Evolutionary conservation across 1,140 invertebrate species (phyloP).

Genomic region (Eumaeus atala): DNA sequence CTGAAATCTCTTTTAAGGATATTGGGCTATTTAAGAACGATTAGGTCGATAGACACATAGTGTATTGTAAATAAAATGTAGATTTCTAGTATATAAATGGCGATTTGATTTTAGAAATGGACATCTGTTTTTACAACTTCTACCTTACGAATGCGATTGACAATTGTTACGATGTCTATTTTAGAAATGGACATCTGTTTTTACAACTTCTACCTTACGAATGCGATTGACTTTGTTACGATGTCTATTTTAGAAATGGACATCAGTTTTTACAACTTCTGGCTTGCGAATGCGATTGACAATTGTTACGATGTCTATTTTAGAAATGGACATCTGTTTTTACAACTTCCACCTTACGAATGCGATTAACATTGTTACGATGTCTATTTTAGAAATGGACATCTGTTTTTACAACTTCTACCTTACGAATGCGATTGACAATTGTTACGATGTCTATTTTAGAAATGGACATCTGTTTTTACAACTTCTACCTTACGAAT

Average conservation of each 20-base stretch:
- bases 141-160: no score
- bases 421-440: no score
- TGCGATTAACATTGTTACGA: no score
- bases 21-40: slow-evolving; percentile 3
- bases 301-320: slow-evolving; percentile 43
- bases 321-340: slow-evolving; percentile 15
- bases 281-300: no score
- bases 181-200: slow-evolving; percentile 17
- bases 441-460: slow-evolving; percentile 43
- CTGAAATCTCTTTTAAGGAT: neutral
- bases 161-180: slow-evolving; percentile 44
- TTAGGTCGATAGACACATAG: neutral
- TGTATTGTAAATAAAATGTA: slow-evolving; percentile 45
- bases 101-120: neutral
- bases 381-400: neutral
- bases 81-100: slow-evolving; percentile 35
- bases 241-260: neutral
- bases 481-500: no score
- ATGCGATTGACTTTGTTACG: no score
- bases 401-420: neutral
- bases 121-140: neutral
- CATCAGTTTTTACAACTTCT: neutral
- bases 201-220: no score
- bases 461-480: slow-evolving; percentile 12
- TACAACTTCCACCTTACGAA: no score